Base-by-base conservation (phyloP, 2,888 invertebrate genomes). In the Drosophila mercatorum region DNA sequence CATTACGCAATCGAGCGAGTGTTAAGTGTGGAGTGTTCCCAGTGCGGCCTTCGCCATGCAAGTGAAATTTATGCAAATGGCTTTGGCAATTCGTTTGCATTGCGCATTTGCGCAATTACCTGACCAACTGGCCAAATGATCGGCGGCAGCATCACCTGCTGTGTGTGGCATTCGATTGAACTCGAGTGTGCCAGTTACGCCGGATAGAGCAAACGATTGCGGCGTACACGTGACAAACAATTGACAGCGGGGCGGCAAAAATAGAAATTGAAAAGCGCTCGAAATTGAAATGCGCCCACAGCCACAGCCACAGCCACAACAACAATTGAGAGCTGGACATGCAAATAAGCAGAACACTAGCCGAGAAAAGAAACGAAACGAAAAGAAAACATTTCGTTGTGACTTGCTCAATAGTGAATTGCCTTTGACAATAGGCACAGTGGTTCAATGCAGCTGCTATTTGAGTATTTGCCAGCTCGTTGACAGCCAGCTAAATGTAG, bases 1-100 rank as follows among this genome's bases (percentile, higher is more conserved):
- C 71, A 70, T 74, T 63, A 75, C 70, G 75, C 77, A 79, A 67
- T 40, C 53, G 43, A 31, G 41, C 67, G 58, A 46, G 69, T 56
- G 63, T 47, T 49, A 62, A 74, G 68, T 67, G 68, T 40, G 36
- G n/a, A 43, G 53, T 67, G 34, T 41, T 55, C 57, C 64, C 61
- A 55, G 57, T 60, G 56, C 64, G 70, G 69, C 56, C 69, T 67
- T 67, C 67, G 8, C 38, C 65, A 72, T 69, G 82, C 85, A 87
- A 84, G 80, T 78, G 82, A 87, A 85, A 89, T 89, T 85, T 85
- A 85, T 85, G 87, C 85, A 85, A 88, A 84, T 84, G 77, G 71
- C 60, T 67, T 43, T 52, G 43, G 60, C 72, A 75, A 75, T 79
- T 71, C 75, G 79, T 44, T 44, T 68, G 49, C 38, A 59, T 55